A percentile compares a stretch with the other conserved stretches of the same genome.
phyloP scores from a whole-genome alignment of 2,888 invertebrate species.

The Amiota communis region DNA sequence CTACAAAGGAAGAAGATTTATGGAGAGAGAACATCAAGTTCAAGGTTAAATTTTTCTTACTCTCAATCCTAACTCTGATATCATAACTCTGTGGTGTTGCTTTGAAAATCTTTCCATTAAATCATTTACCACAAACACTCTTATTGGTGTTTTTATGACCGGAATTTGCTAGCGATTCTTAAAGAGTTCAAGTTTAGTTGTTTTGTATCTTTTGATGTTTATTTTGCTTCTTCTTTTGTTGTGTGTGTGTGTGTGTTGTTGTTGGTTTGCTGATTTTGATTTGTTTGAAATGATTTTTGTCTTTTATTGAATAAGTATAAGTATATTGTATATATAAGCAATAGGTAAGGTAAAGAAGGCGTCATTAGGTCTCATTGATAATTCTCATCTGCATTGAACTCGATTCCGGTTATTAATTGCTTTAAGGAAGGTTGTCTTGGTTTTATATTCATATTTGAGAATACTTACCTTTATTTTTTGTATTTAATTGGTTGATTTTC shows the following conservation, averaged over 20 bases:
- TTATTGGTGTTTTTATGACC: no score
- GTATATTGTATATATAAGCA: background rate
- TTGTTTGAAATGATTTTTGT: background rate
- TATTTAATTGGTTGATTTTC: no score
- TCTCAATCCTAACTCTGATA: no score
- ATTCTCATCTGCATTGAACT: background rate
- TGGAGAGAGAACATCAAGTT: background rate
- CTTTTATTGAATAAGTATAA: background rate
- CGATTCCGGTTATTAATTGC: no score
- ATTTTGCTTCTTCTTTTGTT: background rate
- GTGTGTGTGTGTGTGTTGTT: no score
- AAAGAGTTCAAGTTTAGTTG: conserved; percentile 17
- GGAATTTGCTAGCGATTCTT: background rate
- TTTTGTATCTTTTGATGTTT: background rate
- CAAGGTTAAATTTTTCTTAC: background rate
- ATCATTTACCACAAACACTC: no score
- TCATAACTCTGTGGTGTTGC: no score
- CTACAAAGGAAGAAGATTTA: no score
- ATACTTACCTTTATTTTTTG: no score
- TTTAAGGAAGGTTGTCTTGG: no score
- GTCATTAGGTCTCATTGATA: background rate
- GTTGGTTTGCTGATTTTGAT: background rate
- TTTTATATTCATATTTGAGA: no score
- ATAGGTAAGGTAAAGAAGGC: background rate
- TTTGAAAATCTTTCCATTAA: no score